A percentile compares a stretch with the other conserved stretches of the same genome.
Conservation (phyloP, 2,113 vertebrate genomes). For the Callipepla squamata region DNA sequence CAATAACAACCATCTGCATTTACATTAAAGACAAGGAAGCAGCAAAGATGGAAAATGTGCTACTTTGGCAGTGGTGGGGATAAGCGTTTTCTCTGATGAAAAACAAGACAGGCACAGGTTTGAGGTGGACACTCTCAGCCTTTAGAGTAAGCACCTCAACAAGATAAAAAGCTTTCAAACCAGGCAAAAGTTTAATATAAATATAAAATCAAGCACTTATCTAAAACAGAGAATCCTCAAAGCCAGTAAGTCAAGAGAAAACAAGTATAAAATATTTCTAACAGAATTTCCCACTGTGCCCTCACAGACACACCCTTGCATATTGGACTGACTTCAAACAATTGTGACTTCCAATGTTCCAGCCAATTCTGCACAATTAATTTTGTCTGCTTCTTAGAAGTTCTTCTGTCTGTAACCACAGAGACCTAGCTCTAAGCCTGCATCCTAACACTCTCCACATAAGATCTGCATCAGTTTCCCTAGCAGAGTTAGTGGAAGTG, state of each 20-base stretch:
- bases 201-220: background rate
- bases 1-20: background rate
- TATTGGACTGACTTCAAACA: background rate
- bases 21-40: background rate
- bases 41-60: background rate
- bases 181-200: background rate
- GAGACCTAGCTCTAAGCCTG: background rate
- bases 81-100: background rate
- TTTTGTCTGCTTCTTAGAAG: background rate
- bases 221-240: background rate
- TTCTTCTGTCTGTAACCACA: background rate
- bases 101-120: background rate
- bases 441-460: background rate
- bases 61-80: background rate
- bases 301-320: fast-evolving
- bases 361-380: background rate
- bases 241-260: background rate
- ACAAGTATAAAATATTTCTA: background rate
- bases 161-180: background rate
- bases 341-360: background rate
- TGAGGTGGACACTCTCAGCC: background rate
- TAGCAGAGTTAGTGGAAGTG: background rate
- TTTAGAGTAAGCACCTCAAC: background rate
- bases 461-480: background rate
- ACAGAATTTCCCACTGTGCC: background rate